Base-by-base conservation (phyloP, 2,113 vertebrate genomes). In the Gobius niger region DNA sequence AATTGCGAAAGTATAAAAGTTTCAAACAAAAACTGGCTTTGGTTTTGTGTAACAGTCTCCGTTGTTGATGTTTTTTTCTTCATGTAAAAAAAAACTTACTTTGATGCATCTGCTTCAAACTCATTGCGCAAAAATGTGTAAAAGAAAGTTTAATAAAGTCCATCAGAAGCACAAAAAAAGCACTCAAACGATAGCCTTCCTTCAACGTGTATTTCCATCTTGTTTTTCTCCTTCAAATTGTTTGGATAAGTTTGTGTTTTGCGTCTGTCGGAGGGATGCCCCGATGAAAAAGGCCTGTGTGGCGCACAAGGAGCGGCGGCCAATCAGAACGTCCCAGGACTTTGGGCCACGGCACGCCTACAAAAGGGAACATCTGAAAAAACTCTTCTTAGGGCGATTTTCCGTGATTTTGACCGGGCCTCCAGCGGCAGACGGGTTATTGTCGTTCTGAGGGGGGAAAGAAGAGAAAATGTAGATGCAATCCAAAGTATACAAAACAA, bases 391-490 rank as follows among this genome's bases (percentile, higher is more conserved):
- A 42, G 96, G 94, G 67, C 95, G 94, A 52, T 91, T 93, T 90
- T 98, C 95, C 76, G 96, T 95, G 84, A 99, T 98, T 88, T 96
- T 97, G 65, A 98, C 93, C 1, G 94, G 93, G 8, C 95, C 95
- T 1, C 95, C 93, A 63, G 91, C 90, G 40, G 94, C 94, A 46
- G 94, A 72, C 3, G 94, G 93, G 90, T 87, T 94, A 89, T 70
- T 94, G 91, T 98, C 96, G 6, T 94, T 98, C 96, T 99, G 80
- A 59, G 53, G 47, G 9, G 50, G 4, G 19, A 13, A 52, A 54
- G 10, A 57, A 8, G 41, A 9, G 9, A 52, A 34, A 76, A 51
- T 68, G 49, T 11, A 14, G 47, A 7, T 11, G 16, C 51, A 53
- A 18, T 16, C 18, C 16, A 18, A 53, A 18, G 7, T 49, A 15